phyloP scores from a whole-genome alignment of 1,140 invertebrate genomes.

The Mesaphorura yosii region DNA sequence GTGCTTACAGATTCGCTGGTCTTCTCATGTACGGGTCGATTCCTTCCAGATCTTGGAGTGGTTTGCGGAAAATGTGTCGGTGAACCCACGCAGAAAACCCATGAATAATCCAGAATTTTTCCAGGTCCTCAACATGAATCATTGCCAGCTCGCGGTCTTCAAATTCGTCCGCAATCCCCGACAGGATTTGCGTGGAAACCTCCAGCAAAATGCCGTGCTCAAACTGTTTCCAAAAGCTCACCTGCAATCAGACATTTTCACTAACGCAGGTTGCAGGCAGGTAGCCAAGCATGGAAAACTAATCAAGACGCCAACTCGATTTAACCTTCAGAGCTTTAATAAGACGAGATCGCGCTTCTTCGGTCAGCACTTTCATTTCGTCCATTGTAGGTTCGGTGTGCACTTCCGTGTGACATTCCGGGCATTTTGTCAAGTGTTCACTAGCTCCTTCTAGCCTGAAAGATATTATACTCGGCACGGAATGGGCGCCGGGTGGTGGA shows the following conservation, averaged over 20 bases:
- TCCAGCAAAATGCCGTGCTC: slow-evolving; percentile 30
- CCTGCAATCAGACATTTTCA: no score
- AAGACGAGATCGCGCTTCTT: slow-evolving; percentile 26
- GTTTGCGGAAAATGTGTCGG: no score
- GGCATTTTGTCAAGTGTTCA: slow-evolving; percentile 3
- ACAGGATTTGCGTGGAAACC: slow-evolving; percentile 24
- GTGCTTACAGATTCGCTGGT: no score
- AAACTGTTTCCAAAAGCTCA: slow-evolving; percentile 31
- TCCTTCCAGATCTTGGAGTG: no score
- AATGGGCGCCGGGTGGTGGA: not conserved
- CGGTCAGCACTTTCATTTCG: slow-evolving; percentile 19
- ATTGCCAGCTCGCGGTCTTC: slow-evolving; percentile 22
- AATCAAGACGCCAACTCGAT: slow-evolving; percentile 5
- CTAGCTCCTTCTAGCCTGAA: not conserved
- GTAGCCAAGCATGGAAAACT: no score
- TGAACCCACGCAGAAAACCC: no score
- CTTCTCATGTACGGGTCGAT: no score
- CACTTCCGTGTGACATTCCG: not conserved
- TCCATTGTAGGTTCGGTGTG: slow-evolving; percentile 17
- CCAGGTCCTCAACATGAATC: slow-evolving; percentile 17
- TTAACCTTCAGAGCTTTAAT: slow-evolving; percentile 24
- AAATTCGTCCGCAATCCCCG: slow-evolving; percentile 2
- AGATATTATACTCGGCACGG: slow-evolving; percentile 2
- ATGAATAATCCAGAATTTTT: slow-evolving; percentile 26
- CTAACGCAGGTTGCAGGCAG: no score